These are phyloP conservation scores for Drosophila oshimai DNA, from an alignment of 1,140 invertebrate genomes.

Conservation along the genomic window DNA sequence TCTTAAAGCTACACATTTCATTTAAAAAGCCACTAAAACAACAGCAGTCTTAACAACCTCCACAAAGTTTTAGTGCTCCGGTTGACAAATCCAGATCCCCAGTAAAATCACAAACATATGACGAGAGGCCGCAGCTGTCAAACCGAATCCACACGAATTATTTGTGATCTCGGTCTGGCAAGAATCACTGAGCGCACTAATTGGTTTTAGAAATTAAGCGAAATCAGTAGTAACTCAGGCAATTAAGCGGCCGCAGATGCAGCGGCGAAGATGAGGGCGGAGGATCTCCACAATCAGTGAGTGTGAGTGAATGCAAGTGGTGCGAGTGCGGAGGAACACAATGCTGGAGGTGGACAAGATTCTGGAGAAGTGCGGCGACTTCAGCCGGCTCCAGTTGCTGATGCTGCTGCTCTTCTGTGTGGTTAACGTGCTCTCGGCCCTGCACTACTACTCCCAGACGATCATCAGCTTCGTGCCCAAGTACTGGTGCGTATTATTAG, in stretches of 20 bases:
- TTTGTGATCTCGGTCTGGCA: constrained; percentile 2
- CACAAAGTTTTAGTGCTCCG: neutral
- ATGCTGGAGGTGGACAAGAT: constrained; percentile 81
- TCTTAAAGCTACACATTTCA: neutral
- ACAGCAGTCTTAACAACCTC: neutral
- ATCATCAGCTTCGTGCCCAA: constrained; percentile 84
- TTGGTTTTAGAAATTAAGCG: constrained; percentile 53
- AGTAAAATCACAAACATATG: neutral
- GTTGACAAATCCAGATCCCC: neutral
- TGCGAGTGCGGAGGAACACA: neutral
- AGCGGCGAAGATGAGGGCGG: neutral
- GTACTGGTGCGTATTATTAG: constrained; percentile 72
- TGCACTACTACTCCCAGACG: constrained; percentile 85
- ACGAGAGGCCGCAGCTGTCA: constrained; percentile 20
- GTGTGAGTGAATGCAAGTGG: constrained; percentile 11
- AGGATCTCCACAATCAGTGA: too few relatives aligned
- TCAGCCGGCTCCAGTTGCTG: constrained; percentile 84
- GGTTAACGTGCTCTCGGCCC: constrained; percentile 83
- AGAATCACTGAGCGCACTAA: constrained; percentile 26
- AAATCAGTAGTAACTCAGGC: neutral
- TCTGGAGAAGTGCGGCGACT: constrained; percentile 85
- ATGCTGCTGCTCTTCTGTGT: constrained; percentile 84
- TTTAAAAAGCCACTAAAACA: neutral
- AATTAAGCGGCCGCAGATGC: constrained; percentile 24
- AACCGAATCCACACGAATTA: constrained; percentile 27